These are phyloP conservation scores for Phoenicopterus ruber DNA, from an alignment of 2,113 vertebrate genomes.

Conservation along the genomic window DNA sequence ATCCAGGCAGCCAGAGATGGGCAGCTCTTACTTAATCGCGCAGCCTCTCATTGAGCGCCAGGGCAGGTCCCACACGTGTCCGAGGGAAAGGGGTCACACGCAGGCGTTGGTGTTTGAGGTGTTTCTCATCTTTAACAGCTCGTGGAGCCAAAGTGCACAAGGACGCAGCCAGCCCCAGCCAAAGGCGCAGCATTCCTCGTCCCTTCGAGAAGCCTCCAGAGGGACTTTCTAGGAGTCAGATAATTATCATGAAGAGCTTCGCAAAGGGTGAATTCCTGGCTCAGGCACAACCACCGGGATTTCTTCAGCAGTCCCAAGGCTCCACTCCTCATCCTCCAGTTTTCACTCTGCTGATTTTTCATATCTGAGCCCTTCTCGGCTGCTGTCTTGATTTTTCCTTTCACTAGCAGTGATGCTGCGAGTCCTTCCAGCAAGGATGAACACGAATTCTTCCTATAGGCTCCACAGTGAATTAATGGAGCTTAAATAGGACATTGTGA, in stretches of 20 bases:
- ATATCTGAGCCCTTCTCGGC: not conserved
- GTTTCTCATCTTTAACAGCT: not conserved
- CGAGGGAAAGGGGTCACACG: rapidly evolving
- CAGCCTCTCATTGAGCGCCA: not conserved
- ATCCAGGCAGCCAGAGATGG: not conserved
- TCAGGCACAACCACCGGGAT: not conserved
- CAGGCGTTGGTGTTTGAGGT: not conserved
- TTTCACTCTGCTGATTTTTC: not conserved
- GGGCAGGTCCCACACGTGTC: not conserved
- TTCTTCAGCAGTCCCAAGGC: not conserved
- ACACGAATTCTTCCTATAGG: not conserved
- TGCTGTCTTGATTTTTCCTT: not conserved
- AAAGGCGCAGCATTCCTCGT: not conserved
- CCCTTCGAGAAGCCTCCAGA: not conserved
- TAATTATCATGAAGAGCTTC: not conserved
- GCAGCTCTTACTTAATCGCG: not conserved
- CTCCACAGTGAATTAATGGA: not conserved
- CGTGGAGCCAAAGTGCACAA: not conserved
- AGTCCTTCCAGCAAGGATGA: not conserved
- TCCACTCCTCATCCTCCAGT: not conserved
- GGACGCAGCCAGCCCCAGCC: not conserved
- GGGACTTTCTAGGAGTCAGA: not conserved
- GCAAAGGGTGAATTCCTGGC: not conserved
- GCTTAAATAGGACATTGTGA: not conserved
- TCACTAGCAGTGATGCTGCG: not conserved